Percentiles rank a stretch among this genome's conserved stretches.
Conservation (phyloP, 2,797 vertebrate species). For the Chromobotia macracanthus region DNA sequence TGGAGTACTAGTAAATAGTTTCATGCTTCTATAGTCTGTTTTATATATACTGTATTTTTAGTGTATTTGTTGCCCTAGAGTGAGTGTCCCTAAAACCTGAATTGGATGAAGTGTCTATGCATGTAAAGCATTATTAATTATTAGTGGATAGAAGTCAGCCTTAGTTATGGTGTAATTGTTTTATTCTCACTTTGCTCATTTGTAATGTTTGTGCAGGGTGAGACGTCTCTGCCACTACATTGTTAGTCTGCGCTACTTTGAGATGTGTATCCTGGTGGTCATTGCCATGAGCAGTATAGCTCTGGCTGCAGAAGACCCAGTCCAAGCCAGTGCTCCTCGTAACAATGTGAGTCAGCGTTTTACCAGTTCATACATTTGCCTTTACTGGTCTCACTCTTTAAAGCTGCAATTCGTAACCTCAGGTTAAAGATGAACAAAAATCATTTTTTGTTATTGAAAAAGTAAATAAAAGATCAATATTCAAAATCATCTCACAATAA, state of each 20-base stretch:
- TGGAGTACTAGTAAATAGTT: not conserved
- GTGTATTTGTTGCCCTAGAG: not conserved
- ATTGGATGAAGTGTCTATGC: not conserved
- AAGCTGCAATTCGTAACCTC: no score
- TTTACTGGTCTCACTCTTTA: not conserved
- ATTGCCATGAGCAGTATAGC: constrained; percentile 96
- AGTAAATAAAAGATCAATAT: no score
- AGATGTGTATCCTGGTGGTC: constrained; percentile 95
- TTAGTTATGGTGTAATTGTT: not conserved
- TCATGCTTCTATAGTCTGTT: not conserved
- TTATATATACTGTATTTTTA: not conserved
- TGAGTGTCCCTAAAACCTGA: not conserved
- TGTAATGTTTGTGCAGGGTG: constrained; percentile 76
- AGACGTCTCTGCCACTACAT: constrained; percentile 92
- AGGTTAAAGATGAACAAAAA: no score
- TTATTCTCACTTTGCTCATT: constrained; percentile 2
- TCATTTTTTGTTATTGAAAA: no score
- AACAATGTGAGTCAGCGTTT: constrained; percentile 84
- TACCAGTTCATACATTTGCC: not conserved
- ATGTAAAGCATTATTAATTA: not conserved
- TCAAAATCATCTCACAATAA: no score
- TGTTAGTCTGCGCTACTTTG: constrained; percentile 92
- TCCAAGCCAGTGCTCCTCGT: constrained; percentile 85
- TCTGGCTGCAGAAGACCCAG: constrained; percentile 93
- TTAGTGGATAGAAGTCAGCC: not conserved